Base-by-base conservation (phyloP, 2,888 invertebrate species). In the Cylindroiulus punctatus region DNA sequence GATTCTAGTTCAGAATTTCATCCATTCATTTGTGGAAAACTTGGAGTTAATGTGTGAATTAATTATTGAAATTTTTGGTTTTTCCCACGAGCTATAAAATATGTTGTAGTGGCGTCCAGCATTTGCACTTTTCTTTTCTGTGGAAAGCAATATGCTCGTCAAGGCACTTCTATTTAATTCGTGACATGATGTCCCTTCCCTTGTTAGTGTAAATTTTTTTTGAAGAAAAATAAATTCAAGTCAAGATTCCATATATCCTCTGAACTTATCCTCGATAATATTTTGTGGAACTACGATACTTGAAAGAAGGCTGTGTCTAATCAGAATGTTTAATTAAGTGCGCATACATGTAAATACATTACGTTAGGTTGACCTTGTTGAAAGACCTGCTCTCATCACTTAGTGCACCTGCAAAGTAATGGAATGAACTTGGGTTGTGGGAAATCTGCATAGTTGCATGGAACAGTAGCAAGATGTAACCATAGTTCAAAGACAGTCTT, bases 81-180 rank as follows among this genome's bases (percentile, higher is more conserved):
- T 44, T 76, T 14, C 76, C 22, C 5, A 22, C 1, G 76, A 76
- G 3, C 76, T 30, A 30, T 30, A 76, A 76, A 76, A 76, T 14
- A 30, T 76, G 76, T 76, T 76, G 76, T 76, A 30, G 76, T 76
- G 76, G 76, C 30, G 76, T 76, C 76, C 76, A 76, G 76, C 76
- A 76, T 76, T 76, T 76, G 30, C 76, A 76, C 76, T 76, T 76
- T 76, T 65, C 22, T 76, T 76, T 76, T 30, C 76, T 76, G 30
- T 22, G 22, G 76, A 76, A 65, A 65, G 8, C 30, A 76, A 76
- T 76, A 76, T 76, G 26, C 76, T 30, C 22, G 76, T 76, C 30
- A 76, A 30, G 76, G 26, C 76, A 76, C 76, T 76, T 76, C 22
- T 14, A 76, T 76, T 76, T 76, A 76, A 76, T 30, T 76, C 76